Evolutionary conservation across 2,888 invertebrate genomes (phyloP).

Genomic region (Metallyticus violacea): DNA sequence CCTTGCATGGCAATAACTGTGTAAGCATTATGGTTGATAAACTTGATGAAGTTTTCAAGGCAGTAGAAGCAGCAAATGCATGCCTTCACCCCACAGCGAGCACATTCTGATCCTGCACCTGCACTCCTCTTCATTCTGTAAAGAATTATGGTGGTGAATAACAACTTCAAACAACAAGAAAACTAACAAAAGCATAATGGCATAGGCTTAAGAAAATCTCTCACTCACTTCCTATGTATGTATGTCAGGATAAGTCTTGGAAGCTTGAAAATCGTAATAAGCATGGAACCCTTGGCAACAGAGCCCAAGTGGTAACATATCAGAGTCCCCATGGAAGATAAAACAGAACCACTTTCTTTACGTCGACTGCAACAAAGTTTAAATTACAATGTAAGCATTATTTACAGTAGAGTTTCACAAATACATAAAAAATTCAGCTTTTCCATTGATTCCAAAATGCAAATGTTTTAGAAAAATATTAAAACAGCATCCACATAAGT

Average conservation of each 20-base stretch:
- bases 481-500: too few relatives aligned
- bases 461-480: too few relatives aligned
- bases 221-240: constrained; percentile 79
- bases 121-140: constrained; percentile 63
- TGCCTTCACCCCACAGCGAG: constrained; percentile 70
- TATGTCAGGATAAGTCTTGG: constrained; percentile 86
- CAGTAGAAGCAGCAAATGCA: constrained; percentile 90
- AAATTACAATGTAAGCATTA: too few relatives aligned
- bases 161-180: background rate
- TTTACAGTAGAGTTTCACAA: too few relatives aligned
- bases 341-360: constrained; percentile 11
- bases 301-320: constrained; percentile 91
- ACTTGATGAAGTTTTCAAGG: constrained; percentile 87
- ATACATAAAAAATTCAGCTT: too few relatives aligned
- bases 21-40: constrained; percentile 92
- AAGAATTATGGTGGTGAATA: constrained; percentile 21
- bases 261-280: constrained; percentile 90
- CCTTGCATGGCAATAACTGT: constrained; percentile 92
- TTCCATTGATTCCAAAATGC: too few relatives aligned
- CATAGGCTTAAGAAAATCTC: background rate
- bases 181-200: background rate
- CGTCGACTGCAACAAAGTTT: constrained; percentile 5
- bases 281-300: constrained; percentile 88
- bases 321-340: constrained; percentile 67
- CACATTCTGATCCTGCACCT: constrained; percentile 45